Conservation (phyloP, 1,140 invertebrate genomes). For the Aphidius gifuensis region DNA sequence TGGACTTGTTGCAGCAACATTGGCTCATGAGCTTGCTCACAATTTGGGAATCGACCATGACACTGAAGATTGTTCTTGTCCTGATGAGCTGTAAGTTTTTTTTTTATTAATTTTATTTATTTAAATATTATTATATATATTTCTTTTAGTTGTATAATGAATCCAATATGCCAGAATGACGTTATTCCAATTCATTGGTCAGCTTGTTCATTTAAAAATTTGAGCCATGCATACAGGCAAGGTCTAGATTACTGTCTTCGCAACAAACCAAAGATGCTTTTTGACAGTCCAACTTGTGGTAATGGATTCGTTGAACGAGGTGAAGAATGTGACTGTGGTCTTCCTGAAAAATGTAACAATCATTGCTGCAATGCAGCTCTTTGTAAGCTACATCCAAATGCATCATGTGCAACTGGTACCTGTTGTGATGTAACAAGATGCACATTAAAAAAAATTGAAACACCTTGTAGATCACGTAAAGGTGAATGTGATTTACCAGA, state of each 20-base stretch:
- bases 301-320: constrained; percentile 94
- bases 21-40: constrained; percentile 98
- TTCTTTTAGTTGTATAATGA: too few species aligned
- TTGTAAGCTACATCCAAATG: constrained; percentile 83
- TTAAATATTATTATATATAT: constrained; percentile 44
- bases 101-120: constrained; percentile 77
- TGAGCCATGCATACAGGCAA: constrained; percentile 86
- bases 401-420: constrained; percentile 89
- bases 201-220: constrained; percentile 81
- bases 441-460: constrained; percentile 71
- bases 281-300: constrained; percentile 90
- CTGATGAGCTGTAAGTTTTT: constrained; percentile 92
- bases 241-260: constrained; percentile 97
- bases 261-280: constrained; percentile 71
- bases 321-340: constrained; percentile 94
- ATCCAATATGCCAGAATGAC: too few species aligned
- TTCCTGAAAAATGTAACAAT: constrained; percentile 73
- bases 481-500: constrained; percentile 95
- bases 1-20: constrained; percentile 89
- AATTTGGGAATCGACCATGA: constrained; percentile 99
- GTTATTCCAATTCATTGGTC: constrained; percentile 78
- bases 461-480: constrained; percentile 73
- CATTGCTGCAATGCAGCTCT: constrained; percentile 86
- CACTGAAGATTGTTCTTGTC: constrained; percentile 77
- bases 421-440: constrained; percentile 90